phyloP scores from a whole-genome alignment of 1,140 invertebrate species.

The Diorhabda elongata region DNA sequence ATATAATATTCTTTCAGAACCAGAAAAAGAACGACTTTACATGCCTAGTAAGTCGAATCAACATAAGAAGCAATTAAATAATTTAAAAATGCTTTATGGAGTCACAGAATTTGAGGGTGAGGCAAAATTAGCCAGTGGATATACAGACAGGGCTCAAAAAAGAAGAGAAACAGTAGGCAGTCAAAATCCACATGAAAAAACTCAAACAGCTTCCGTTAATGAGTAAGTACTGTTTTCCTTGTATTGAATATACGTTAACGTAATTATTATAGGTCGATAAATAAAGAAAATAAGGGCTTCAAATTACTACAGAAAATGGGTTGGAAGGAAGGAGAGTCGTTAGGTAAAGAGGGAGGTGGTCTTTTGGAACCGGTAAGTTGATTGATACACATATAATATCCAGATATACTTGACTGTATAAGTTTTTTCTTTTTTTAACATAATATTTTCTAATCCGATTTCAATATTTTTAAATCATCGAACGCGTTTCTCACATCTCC shows the following conservation, averaged over 20 bases:
- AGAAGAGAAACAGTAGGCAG: conserved; percentile 75
- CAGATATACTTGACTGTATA: too few relatives aligned
- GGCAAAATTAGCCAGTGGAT: conserved; percentile 46
- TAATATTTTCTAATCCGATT: too few relatives aligned
- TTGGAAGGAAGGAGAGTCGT: conserved; percentile 80
- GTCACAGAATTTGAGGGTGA: conserved; percentile 54
- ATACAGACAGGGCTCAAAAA: conserved; percentile 76
- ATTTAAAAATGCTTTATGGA: conserved; percentile 80
- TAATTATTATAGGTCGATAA: conserved; percentile 60
- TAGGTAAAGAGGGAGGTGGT: conserved; percentile 74
- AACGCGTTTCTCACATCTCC: too few relatives aligned
- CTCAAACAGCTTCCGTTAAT: conserved; percentile 70
- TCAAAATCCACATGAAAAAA: conserved; percentile 77
- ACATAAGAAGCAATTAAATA: conserved; percentile 69
- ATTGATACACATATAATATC: not conserved
- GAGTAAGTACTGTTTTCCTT: conserved; percentile 52
- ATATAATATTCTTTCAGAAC: conserved; percentile 3
- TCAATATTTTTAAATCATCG: too few relatives aligned
- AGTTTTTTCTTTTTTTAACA: too few relatives aligned
- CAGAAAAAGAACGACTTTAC: not conserved
- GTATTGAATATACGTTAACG: conserved; percentile 1
- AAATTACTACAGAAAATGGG: conserved; percentile 87
- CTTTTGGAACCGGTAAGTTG: conserved; percentile 74
- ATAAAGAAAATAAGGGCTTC: conserved; percentile 80
- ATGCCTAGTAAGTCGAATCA: conserved; percentile 37